Evolutionary conservation across 2,113 vertebrate genomes (phyloP), one percentile per base, ranked within the genome.

Genomic region (Cynocephalus volans): DNA sequence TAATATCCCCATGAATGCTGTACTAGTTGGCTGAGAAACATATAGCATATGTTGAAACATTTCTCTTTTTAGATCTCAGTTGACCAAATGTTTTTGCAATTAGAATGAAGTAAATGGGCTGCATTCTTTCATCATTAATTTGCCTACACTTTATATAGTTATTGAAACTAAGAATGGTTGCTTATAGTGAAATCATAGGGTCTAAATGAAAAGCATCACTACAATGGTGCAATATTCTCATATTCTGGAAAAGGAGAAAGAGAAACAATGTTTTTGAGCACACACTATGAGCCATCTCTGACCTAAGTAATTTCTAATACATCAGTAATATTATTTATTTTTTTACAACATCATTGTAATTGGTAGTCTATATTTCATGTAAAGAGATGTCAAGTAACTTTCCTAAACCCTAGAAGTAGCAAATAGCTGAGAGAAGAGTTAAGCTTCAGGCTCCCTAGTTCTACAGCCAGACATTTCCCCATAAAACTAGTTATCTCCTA

Each of bases 11-110:
- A 60, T 81, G 95, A 90, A 93, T 48, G 33, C 17, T 95, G 1
- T 31, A 76, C 8, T 88, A 77, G 54, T 93, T 97, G 56, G 36
- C 60, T 56, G 48, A 95, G 18, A 67, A 93, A 93, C 91, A 86
- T 67, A 88, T 15, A 73, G 12, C 48, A 31, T 90, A 41, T 77
- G 89, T 89, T 90, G 76, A 95, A 95, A 56, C 17, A 79, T 93
- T 90, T 88, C n/a, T 94, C 31, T 28, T 70, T 82, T 86, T 80
- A 86, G 17, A 58, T 83, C 6, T 70, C 45, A 45, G 23, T 52
- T 93, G 75, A 23, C 18, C 89, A 93, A 75, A 89, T 90, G 62
- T 17, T 76, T 87, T 95, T 88, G 36, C 23, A 70, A 45, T 90
- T 75, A 93, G 70, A 60, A 91, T 89, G 67, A 87, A 91, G 28